Evolutionary conservation across 2,888 invertebrate species (phyloP).

Genomic region (Drosophila birchii): DNA sequence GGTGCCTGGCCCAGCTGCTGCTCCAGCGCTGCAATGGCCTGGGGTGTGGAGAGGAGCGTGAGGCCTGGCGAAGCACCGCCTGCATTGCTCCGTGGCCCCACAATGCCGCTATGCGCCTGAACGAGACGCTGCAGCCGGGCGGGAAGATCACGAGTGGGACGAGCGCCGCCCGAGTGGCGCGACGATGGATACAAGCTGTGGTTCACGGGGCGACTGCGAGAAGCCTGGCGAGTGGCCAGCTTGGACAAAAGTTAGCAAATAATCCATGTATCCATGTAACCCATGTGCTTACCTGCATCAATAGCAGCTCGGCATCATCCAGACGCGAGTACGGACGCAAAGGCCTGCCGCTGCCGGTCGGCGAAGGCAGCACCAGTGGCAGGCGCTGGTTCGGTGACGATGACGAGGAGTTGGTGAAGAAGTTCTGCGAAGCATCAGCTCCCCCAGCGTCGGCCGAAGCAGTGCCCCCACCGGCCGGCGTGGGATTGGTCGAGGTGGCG

Average conservation of each 20-base stretch:
- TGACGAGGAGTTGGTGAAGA: background rate
- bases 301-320: slow-evolving; percentile 50
- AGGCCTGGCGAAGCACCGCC: background rate
- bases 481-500: slow-evolving; percentile 6
- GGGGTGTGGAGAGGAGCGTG: slow-evolving; percentile 8
- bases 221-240: slow-evolving; percentile 23
- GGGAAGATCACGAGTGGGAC: slow-evolving; percentile 54
- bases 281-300: slow-evolving; percentile 21
- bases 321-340: slow-evolving; percentile 60
- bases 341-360: slow-evolving; percentile 40
- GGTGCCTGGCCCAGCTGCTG: slow-evolving; percentile 1
- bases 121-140: slow-evolving; percentile 57
- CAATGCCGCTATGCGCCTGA: slow-evolving; percentile 18
- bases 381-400: slow-evolving; percentile 29
- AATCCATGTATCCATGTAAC: no score
- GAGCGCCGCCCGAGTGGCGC: slow-evolving; percentile 41
- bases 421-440: slow-evolving; percentile 2
- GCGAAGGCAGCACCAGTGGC: slow-evolving; percentile 51
- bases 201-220: slow-evolving; percentile 33
- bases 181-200: slow-evolving; percentile 33
- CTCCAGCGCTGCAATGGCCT: slow-evolving; percentile 5
- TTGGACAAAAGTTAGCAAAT: background rate
- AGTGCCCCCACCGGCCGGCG: background rate
- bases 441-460: background rate
- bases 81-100: background rate